Conservation (phyloP, 1,140 invertebrate species). For the Drosophila fuyamai region DNA sequence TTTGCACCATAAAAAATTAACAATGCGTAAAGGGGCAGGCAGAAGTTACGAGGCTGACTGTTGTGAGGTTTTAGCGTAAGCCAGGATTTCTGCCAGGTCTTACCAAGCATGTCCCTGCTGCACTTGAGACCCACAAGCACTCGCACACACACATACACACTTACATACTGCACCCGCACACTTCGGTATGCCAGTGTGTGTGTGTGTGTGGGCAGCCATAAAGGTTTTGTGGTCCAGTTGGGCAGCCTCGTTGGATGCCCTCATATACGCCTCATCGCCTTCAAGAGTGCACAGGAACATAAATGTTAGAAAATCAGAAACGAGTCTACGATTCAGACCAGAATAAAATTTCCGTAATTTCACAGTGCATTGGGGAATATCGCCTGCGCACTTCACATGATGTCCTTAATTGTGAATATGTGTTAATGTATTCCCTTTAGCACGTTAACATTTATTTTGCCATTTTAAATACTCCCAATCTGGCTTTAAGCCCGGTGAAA, state of each 20-base stretch:
- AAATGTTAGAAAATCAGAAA: not conserved
- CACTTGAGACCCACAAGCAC: slow-evolving; percentile 34
- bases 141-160: slow-evolving; percentile 2
- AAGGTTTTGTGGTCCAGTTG: slow-evolving; percentile 45
- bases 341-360: too few species aligned
- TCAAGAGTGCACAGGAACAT: slow-evolving; percentile 10
- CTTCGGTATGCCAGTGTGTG: slow-evolving; percentile 14
- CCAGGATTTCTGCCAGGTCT: slow-evolving; percentile 34
- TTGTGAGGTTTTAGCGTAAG: slow-evolving; percentile 16
- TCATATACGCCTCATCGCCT: slow-evolving; percentile 19
- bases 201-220: slow-evolving; percentile 20
- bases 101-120: slow-evolving; percentile 51
- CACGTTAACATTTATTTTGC: slow-evolving; percentile 76
- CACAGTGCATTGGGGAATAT: slow-evolving; percentile 64
- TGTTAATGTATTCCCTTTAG: slow-evolving; percentile 82
- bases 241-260: slow-evolving; percentile 17
- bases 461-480: slow-evolving; percentile 62
- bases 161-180: slow-evolving; percentile 17
- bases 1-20: slow-evolving; percentile 69
- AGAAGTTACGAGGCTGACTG: slow-evolving; percentile 38
- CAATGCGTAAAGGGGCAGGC: slow-evolving; percentile 52
- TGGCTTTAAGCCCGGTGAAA: slow-evolving; percentile 20
- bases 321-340: not conserved
- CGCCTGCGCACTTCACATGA: slow-evolving; percentile 22
- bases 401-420: slow-evolving; percentile 78